Base-by-base conservation (phyloP, 92 coral and sea anemone genomes). In the Porites cylindrica region DNA sequence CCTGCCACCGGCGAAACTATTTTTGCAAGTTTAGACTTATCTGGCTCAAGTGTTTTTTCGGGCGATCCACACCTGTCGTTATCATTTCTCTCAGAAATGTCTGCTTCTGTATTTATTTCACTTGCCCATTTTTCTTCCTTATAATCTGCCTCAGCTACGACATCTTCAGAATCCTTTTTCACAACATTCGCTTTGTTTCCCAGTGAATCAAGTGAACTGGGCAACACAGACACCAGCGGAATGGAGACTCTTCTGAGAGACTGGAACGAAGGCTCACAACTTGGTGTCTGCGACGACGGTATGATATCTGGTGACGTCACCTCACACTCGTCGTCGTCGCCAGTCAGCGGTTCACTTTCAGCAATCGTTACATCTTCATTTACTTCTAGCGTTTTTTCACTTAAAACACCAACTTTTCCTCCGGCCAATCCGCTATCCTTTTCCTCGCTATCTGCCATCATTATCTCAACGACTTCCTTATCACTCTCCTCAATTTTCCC, bases 231-330 rank as follows among this genome's bases (percentile, higher is more conserved):
- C 24, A 53, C 51, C 81, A 73, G 75, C 14, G 92, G 95, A 56
- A 92, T 75, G 16, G 90, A 51, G 47, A 92, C 84, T 71, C 88
- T 90, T 54, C 97, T 88, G 18, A 91, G 79, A 43, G 92, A 91
- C 83, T 92, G 98, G n/a, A 85, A 87, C 17, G 95, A 90, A 52
- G 93, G 81, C 51, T 88, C 93, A 19, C 66, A 83, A 52, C 91
- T 91, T n/a, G 94, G 82, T 29, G 84, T 77, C 74, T 96, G 98
- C 23, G 98, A 96, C 13, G 98, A 96, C 7, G 98, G 98, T 64
- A 96, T 96, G 23, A 96, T 77, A 88, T 96, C 98, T 18, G 98
- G 98, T 66, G 98, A 96, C 65, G 90, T 85, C 72, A 73, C 77
- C 50, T 74, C 80, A 19, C 64, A 19, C 8, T 91, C 90, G 20